Conservation (phyloP, 2,888 invertebrate species). For the Uloborus plumipes region DNA sequence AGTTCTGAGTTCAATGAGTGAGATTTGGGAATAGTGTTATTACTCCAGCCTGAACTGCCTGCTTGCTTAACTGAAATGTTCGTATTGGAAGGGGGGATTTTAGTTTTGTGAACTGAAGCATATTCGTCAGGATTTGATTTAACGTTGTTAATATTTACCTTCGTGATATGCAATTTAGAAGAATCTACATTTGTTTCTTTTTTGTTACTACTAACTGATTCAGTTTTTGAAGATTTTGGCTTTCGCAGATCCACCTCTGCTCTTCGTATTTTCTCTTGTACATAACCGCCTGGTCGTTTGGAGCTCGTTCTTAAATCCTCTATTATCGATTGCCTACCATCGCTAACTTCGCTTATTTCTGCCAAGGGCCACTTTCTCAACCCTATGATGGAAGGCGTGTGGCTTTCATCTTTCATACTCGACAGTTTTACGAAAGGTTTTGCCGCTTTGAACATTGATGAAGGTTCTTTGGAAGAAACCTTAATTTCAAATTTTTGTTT, state of each 20-base stretch:
- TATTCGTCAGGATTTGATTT: constrained; percentile 9
- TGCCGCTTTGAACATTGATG: constrained; percentile 42
- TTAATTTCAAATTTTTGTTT: constrained; percentile 44
- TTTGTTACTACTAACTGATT: constrained; percentile 4
- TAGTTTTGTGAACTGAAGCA: neutral
- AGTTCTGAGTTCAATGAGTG: constrained; percentile 50
- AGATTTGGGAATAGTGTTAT: constrained; percentile 50
- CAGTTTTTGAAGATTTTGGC: constrained; percentile 40
- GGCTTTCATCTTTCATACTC: constrained; percentile 61
- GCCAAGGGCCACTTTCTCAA: constrained; percentile 56
- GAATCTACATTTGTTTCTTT: constrained; percentile 32
- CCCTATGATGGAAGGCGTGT: constrained; percentile 47
- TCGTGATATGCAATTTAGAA: constrained; percentile 60
- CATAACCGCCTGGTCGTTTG: constrained; percentile 50
- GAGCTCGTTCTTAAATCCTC: constrained; percentile 55
- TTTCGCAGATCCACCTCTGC: constrained; percentile 59
- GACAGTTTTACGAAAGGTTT: constrained; percentile 58
- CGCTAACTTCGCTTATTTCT: constrained; percentile 34
- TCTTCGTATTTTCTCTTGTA: constrained; percentile 43
- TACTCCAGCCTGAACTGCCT: constrained; percentile 1
- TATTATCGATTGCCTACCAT: constrained; percentile 44
- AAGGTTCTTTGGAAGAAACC: constrained; percentile 43
- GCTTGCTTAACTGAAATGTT: neutral
- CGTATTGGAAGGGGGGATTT: constrained; percentile 17
- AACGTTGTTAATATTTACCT: constrained; percentile 45